Evolutionary conservation across 2,113 vertebrate species (phyloP), one percentile per base, ranked within the genome.

Genomic region (Oophaga pumilio): DNA sequence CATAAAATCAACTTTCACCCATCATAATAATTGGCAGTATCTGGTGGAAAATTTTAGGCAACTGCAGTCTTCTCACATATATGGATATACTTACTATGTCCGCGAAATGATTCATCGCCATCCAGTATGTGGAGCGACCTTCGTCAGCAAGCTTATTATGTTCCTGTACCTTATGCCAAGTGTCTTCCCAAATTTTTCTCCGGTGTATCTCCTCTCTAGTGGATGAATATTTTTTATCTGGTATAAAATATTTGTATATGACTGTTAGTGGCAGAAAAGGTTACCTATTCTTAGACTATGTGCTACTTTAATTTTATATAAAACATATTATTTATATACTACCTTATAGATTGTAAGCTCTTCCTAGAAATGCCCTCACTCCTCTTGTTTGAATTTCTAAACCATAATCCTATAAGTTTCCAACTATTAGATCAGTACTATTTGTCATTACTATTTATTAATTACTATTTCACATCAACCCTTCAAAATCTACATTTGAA

Each of bases 31-130:
- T 10, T 22, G n/a, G 10, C 62, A 64, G 1, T 5, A 64, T n/a
- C 22, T n/a, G 20, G 62, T 64, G 62, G 8, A 64, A 8, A 64
- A 64, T 26, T 26, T 68, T 1, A 68, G 64, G n/a, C 1, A 68
- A n/a, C n/a, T 17, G n/a, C 18, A 68, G 64, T 5, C n/a, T 24
- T 15, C 28, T 2, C 13, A 73, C 18, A 18, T 22, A 22, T 74
- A 18, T 50, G 12, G 0, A 22, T 22, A 1, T 71, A 77, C 81
- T 84, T 88, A 88, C 87, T 52, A 77, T 26, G 62, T 88, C 87
- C 43, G 87, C 87, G 77, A 88, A 88, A 7, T 84, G 59, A 50
- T 83, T 88, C 80, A 88, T 77, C 12, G 49, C 80, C 80, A 88
- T 62, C 66, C 49, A 56, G 59, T 84, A 88, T 64, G 14, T 84